Percentiles rank a stretch among this genome's conserved stretches.
phyloP scores from a whole-genome alignment of 92 coral and sea anemone species.

The Siderastrea radians region DNA sequence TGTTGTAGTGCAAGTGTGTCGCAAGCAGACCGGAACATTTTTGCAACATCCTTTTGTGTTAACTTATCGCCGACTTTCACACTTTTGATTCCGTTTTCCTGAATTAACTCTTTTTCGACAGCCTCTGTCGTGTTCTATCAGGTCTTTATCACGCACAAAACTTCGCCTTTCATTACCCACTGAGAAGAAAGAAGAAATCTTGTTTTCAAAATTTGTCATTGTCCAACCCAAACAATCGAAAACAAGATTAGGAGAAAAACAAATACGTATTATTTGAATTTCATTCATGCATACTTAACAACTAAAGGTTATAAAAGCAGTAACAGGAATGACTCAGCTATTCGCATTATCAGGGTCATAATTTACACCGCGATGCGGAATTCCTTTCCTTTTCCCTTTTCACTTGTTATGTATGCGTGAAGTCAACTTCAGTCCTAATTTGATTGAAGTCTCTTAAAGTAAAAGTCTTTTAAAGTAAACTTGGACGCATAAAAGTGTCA shows the following conservation, averaged over 20 bases:
- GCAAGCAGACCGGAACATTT: neutral
- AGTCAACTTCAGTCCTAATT: neutral
- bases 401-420: neutral
- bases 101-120: neutral
- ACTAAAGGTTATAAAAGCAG: no score
- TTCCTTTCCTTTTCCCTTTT: neutral
- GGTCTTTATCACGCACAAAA: neutral
- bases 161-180: neutral
- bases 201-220: neutral
- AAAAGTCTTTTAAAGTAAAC: no score
- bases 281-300: constrained; percentile 14
- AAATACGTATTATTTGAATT: constrained; percentile 12
- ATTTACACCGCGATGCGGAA: neutral
- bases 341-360: neutral
- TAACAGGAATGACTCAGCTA: neutral
- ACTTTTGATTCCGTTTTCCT: neutral
- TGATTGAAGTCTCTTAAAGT: neutral
- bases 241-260: constrained; percentile 30
- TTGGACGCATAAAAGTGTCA: no score
- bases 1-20: neutral
- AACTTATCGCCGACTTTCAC: neutral
- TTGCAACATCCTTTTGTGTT: neutral
- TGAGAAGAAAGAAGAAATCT: neutral
- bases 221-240: neutral
- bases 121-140: neutral